Base-by-base conservation (phyloP, 2,113 vertebrate genomes). In the Uropsilus gracilis region DNA sequence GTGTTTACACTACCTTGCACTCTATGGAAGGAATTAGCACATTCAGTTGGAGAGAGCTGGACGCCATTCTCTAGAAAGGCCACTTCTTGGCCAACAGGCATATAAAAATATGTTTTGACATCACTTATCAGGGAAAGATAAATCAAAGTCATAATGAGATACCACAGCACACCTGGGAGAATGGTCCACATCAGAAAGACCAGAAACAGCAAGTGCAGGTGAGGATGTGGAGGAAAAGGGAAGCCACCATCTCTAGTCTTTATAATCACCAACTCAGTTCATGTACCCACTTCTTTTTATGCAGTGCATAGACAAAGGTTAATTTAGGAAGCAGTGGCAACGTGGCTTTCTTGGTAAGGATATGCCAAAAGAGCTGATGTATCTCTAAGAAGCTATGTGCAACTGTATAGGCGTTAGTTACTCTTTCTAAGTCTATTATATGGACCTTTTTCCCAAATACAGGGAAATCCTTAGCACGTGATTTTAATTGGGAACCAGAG, bases 81-180 rank as follows among this genome's bases (percentile, higher is more conserved):
- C 96, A 84, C 72, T 97, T 95, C 83, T 95, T n/a, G n/a, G 92
- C 95, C 96, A 97, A 63, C 63, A 80, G n/a, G n/a, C n/a, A n/a
- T n/a, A n/a, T n/a, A n/a, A n/a, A n/a, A n/a, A n/a, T n/a, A n/a
- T n/a, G n/a, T n/a, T n/a, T n/a, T n/a, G n/a, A n/a, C n/a, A n/a
- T n/a, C n/a, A n/a, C n/a, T n/a, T n/a, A n/a, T n/a, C n/a, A n/a
- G n/a, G n/a, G n/a, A n/a, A n/a, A n/a, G n/a, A n/a, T n/a, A n/a
- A n/a, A n/a, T n/a, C n/a, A n/a, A n/a, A n/a, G n/a, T n/a, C n/a
- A n/a, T n/a, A n/a, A n/a, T n/a, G n/a, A n/a, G n/a, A n/a, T n/a
- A n/a, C n/a, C n/a, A n/a, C n/a, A n/a, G n/a, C n/a, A n/a, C n/a
- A n/a, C n/a, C n/a, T n/a, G n/a, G n/a, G n/a, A n/a, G n/a, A n/a